Conservation (phyloP, 2,113 vertebrate species). For the Phainopepla nitens region DNA sequence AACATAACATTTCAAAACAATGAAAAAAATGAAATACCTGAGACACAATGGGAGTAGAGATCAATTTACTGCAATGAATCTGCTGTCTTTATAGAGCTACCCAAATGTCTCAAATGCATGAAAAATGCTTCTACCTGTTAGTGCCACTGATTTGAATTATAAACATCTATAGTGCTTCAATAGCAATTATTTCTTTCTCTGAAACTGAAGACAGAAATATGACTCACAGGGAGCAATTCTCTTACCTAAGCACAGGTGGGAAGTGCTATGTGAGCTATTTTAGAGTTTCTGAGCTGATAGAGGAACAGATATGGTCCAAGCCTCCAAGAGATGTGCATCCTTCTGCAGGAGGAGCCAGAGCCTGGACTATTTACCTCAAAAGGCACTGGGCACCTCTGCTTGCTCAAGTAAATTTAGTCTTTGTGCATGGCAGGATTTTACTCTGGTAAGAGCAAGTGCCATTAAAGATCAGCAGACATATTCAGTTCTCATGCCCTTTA, state of each 20-base stretch:
- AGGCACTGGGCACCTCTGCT: background rate
- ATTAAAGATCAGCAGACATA: background rate
- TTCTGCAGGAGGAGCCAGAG: background rate
- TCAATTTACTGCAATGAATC: background rate
- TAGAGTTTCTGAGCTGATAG: background rate
- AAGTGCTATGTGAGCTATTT: background rate
- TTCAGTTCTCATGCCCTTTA: background rate
- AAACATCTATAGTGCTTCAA: background rate
- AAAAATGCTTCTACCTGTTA: background rate
- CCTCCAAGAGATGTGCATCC: background rate
- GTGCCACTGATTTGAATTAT: background rate
- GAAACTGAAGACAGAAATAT: background rate
- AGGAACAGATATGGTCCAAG: background rate
- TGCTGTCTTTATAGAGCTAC: background rate
- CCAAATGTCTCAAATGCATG: background rate
- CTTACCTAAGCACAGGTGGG: background rate
- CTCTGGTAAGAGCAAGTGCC: background rate
- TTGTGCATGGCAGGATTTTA: background rate
- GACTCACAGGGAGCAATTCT: background rate
- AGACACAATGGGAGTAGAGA: rapidly evolving
- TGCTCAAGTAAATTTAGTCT: background rate
- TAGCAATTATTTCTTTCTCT: background rate
- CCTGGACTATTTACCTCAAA: background rate
- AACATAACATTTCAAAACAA: background rate
- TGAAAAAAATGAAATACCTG: background rate